Evolutionary conservation across 2,113 vertebrate genomes (phyloP).

Genomic region (Cettia cetti): DNA sequence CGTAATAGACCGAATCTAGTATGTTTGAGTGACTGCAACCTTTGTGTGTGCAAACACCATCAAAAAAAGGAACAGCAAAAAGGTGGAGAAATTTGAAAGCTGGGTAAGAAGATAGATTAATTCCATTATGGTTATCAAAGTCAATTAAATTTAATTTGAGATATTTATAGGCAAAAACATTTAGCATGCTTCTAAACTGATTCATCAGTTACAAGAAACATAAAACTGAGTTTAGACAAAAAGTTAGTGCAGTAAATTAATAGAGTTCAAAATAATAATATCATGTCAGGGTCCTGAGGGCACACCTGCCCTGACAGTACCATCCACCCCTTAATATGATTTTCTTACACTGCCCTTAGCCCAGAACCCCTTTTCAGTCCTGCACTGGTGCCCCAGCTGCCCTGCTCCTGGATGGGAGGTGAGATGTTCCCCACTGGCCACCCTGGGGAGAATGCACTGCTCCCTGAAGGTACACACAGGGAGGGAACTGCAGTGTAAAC

Average conservation of each 20-base stretch:
- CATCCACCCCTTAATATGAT: accelerated
- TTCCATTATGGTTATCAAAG: not conserved
- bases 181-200: not conserved
- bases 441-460: not conserved
- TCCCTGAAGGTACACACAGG: not conserved
- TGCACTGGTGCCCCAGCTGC: not conserved
- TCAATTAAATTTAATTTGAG: not conserved
- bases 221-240: not conserved
- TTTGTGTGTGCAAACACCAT: not conserved
- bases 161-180: not conserved
- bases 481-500: not conserved
- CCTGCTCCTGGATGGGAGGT: not conserved
- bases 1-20: not conserved
- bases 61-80: not conserved
- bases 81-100: not conserved
- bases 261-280: not conserved
- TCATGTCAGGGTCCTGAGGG: not conserved
- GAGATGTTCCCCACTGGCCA: accelerated
- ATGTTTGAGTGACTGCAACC: not conserved
- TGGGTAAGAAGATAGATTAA: not conserved
- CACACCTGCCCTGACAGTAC: not conserved
- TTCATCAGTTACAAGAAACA: not conserved
- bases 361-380: not conserved
- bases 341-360: accelerated
- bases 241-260: not conserved